Percentiles rank a stretch among this genome's conserved stretches.
phyloP scores from a whole-genome alignment of 2,797 vertebrate genomes.

The Oreonectes daqikongensis region DNA sequence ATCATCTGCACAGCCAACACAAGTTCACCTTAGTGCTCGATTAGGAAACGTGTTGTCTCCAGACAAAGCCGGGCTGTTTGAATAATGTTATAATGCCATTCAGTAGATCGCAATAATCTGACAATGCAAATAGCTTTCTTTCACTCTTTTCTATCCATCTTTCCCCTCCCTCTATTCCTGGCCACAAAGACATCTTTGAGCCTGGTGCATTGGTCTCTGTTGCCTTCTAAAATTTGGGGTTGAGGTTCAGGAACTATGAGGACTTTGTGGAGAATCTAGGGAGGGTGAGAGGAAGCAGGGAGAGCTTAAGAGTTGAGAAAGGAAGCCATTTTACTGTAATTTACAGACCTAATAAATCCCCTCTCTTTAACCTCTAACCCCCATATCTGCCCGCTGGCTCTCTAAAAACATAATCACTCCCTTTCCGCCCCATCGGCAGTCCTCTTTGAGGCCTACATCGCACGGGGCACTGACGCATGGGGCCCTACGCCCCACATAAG shows the following conservation, averaged over 20 bases:
- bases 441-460: conserved; percentile 37
- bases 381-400: conserved; percentile 71
- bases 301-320: conserved; percentile 34
- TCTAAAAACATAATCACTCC: conserved; percentile 78
- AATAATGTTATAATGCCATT: conserved; percentile 44
- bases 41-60: too few relatives aligned
- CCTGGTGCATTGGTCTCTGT: conserved; percentile 16
- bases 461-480: too few relatives aligned
- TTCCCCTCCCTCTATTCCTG: not conserved
- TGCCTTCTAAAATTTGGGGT: conserved; percentile 15
- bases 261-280: conserved; percentile 48
- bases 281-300: conserved; percentile 22
- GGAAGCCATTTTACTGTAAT: conserved; percentile 71
- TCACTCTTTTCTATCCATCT: conserved; percentile 17
- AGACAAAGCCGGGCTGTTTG: conserved; percentile 23
- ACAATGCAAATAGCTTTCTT: conserved; percentile 21
- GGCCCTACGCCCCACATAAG: conserved; percentile 62
- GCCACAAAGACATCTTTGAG: conserved; percentile 54
- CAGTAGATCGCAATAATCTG: conserved; percentile 44
- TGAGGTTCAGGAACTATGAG: conserved; percentile 47
- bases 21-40: conserved; percentile 17
- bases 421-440: conserved; percentile 57
- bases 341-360: conserved; percentile 79
- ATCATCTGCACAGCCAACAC: not conserved
- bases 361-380: conserved; percentile 79